Evolutionary conservation across 2,888 invertebrate species (phyloP).

Genomic region (Hirtodrosophila trivittata): DNA sequence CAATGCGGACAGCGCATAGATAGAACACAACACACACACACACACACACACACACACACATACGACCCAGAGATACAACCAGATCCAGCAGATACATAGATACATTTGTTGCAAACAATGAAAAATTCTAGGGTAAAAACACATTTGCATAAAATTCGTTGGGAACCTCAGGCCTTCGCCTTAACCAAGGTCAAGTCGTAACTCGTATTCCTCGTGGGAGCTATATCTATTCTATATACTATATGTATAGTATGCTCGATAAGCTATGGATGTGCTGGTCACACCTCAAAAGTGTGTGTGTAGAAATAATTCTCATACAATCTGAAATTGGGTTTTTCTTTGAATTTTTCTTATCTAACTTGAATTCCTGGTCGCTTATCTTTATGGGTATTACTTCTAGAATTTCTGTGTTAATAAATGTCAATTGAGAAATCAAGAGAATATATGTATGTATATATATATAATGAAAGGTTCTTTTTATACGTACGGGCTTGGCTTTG

Average conservation of each 20-base stretch:
- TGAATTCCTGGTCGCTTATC: too few species aligned
- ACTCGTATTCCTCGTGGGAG: too few species aligned
- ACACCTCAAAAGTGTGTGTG: too few species aligned
- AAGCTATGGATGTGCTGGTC: constrained; percentile 2
- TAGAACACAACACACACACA: constrained; percentile 16
- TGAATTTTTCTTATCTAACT: too few species aligned
- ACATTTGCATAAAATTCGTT: constrained; percentile 42
- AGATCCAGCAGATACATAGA: constrained; percentile 15
- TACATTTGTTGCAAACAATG: constrained; percentile 52
- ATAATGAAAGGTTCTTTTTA: constrained; percentile 33
- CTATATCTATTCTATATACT: too few species aligned
- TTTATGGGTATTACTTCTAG: too few species aligned
- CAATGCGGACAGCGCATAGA: constrained; percentile 31
- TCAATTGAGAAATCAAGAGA: too few species aligned
- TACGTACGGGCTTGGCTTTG: constrained; percentile 82
- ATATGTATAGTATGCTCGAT: constrained; percentile 1
- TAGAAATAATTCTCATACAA: too few species aligned
- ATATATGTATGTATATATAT: constrained; percentile 19
- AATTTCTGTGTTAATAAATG: not conserved
- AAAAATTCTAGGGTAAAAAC: constrained; percentile 15
- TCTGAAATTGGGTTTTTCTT: too few species aligned
- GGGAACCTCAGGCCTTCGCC: too few species aligned
- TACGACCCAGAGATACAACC: constrained; percentile 4
- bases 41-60: constrained; percentile 18
- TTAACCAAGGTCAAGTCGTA: constrained; percentile 24